A percentile compares a stretch with the other conserved stretches of the same genome.
Conservation (phyloP, 53 echinoderm and acorn worm species). For the Zoroaster sp. region DNA sequence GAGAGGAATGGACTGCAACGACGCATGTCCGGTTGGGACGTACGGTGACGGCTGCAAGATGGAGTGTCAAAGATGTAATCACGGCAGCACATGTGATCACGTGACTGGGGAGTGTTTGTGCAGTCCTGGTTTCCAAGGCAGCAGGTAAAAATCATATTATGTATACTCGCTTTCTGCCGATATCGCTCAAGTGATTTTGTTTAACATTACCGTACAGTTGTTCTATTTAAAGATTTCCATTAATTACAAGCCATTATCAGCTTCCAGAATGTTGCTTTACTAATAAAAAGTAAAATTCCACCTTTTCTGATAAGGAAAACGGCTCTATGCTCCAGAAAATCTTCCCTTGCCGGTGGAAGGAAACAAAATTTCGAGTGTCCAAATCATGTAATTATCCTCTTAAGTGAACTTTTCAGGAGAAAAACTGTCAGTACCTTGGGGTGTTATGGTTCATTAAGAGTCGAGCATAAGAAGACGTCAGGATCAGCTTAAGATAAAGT, state of each 20-base stretch:
- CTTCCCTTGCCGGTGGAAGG: constrained; percentile 21
- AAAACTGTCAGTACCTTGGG: constrained; percentile 4
- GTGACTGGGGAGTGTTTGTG: constrained; percentile 51
- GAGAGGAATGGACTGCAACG: constrained; percentile 59
- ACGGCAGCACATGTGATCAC: constrained; percentile 50
- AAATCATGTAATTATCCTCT: not conserved
- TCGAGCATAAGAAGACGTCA: constrained; percentile 2
- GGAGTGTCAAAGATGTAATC: constrained; percentile 26
- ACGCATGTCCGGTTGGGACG: constrained; percentile 48
- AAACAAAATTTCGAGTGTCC: constrained; percentile 12
- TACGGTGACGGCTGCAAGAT: constrained; percentile 65
- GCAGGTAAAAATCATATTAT: constrained; percentile 49
- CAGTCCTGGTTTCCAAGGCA: constrained; percentile 54
- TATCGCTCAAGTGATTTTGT: too few species aligned
- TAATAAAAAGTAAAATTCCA: not conserved
- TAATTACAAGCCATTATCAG: constrained; percentile 5
- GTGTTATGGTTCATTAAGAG: constrained; percentile 35
- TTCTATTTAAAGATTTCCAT: constrained; percentile 34
- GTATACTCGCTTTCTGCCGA: too few species aligned
- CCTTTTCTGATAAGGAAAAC: constrained; percentile 25
- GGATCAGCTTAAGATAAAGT: not conserved
- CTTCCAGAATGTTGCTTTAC: not conserved
- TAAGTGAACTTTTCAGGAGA: not conserved
- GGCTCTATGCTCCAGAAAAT: constrained; percentile 42
- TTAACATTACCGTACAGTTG: too few species aligned